Conservation (phyloP, 2,888 invertebrate genomes). For the Siphlonurus alternatus region DNA sequence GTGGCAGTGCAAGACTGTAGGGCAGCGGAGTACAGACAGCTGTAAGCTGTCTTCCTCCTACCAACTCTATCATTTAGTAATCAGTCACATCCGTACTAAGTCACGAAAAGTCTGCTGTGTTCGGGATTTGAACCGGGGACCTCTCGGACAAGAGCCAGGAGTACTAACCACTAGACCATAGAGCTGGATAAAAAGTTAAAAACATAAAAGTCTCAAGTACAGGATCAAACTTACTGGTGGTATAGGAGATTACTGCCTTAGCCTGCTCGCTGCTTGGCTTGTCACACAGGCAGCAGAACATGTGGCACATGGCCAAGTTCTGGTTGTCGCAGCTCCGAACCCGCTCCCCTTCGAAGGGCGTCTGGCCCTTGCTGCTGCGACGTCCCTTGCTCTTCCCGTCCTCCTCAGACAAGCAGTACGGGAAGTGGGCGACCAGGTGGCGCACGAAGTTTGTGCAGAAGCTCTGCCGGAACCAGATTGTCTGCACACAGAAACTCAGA, state of each 20-base stretch:
- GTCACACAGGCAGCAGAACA: constrained; percentile 33
- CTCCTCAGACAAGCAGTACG: constrained; percentile 13
- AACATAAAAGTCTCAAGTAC: too few species aligned
- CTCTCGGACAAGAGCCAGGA: too few species aligned
- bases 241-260: neutral
- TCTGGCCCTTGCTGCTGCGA: constrained; percentile 26
- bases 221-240: neutral
- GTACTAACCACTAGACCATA: too few species aligned
- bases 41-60: too few species aligned
- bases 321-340: constrained; percentile 27
- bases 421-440: constrained; percentile 14
- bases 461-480: constrained; percentile 14
- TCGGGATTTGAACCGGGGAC: too few species aligned
- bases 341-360: constrained; percentile 26
- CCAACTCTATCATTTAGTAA: too few species aligned
- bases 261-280: constrained; percentile 10
- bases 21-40: too few species aligned
- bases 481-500: too few species aligned
- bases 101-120: too few species aligned
- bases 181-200: too few species aligned
- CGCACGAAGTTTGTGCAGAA: constrained; percentile 12
- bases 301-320: constrained; percentile 34
- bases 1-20: too few species aligned
- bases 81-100: too few species aligned
- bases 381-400: constrained; percentile 21